Conservation (phyloP, 2,797 vertebrate species). For the Ispidina lecontei region DNA sequence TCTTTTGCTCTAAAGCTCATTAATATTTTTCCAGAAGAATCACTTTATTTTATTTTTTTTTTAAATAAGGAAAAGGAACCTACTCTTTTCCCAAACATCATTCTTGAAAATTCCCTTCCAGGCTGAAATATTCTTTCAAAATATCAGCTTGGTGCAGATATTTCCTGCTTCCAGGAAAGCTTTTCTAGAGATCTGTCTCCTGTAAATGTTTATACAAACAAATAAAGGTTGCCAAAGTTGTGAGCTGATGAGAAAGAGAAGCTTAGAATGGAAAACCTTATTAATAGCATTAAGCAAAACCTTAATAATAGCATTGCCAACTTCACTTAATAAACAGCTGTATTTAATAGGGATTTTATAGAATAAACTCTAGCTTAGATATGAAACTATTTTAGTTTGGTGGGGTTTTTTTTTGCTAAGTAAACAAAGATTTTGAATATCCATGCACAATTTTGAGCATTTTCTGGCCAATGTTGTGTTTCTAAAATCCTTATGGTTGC, state of each 20-base stretch:
- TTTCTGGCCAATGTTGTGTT: background rate
- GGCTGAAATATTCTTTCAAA: constrained; percentile 34
- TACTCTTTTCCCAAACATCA: background rate
- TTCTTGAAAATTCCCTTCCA: constrained; percentile 10
- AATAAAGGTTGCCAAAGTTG: constrained; percentile 3
- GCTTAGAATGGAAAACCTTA: background rate
- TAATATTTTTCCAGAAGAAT: background rate
- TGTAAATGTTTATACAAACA: constrained; percentile 37
- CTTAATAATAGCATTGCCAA: background rate
- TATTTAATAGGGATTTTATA: background rate
- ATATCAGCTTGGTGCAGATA: constrained; percentile 38
- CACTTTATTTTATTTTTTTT: background rate
- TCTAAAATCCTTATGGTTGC: background rate
- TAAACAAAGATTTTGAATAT: background rate
- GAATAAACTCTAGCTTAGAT: background rate
- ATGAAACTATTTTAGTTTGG: background rate
- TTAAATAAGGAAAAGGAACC: background rate
- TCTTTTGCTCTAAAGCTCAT: background rate
- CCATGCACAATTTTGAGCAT: background rate
- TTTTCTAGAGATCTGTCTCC: constrained; percentile 39
- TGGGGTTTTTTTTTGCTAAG: background rate
- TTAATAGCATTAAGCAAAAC: background rate
- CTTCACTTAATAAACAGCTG: background rate
- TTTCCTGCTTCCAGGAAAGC: constrained; percentile 57
- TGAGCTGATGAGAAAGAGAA: background rate